Percentiles rank a stretch among this genome's conserved stretches.
These are phyloP conservation scores for Limosa lapponica DNA, from an alignment of 2,797 vertebrate species.

Conservation along the genomic window DNA sequence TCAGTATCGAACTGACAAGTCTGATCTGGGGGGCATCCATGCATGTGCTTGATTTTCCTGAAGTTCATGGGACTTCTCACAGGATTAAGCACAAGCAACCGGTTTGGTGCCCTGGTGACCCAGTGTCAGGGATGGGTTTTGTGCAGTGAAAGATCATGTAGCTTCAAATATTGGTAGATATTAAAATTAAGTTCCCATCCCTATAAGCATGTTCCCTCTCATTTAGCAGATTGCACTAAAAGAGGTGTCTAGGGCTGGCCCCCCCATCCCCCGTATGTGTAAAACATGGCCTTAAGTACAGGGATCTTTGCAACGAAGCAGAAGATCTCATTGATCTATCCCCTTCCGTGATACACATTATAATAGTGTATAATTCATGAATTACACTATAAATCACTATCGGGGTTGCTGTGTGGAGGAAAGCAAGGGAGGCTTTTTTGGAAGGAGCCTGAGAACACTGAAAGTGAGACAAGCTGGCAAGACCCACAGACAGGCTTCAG, in stretches of 20 bases:
- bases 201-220: background rate
- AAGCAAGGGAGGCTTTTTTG: background rate
- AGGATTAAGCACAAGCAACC: background rate
- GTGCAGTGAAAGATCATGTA: rapidly evolving
- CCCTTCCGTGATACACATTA: background rate
- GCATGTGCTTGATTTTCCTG: background rate
- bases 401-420: background rate
- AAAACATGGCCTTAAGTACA: background rate
- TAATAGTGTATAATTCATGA: background rate
- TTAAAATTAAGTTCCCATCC: background rate
- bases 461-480: background rate
- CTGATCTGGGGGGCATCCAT: background rate
- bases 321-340: background rate
- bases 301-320: background rate
- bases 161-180: background rate
- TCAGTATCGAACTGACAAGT: background rate
- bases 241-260: background rate
- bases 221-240: background rate
- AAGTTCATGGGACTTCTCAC: background rate
- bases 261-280: background rate
- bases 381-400: background rate
- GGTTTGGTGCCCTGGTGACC: background rate
- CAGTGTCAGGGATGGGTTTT: background rate
- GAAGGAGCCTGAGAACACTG: background rate
- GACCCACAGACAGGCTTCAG: background rate